Percentiles rank a stretch among this genome's conserved stretches.
Conservation (phyloP, 2,797 vertebrate genomes). For the Tauraco hartlaubi region DNA sequence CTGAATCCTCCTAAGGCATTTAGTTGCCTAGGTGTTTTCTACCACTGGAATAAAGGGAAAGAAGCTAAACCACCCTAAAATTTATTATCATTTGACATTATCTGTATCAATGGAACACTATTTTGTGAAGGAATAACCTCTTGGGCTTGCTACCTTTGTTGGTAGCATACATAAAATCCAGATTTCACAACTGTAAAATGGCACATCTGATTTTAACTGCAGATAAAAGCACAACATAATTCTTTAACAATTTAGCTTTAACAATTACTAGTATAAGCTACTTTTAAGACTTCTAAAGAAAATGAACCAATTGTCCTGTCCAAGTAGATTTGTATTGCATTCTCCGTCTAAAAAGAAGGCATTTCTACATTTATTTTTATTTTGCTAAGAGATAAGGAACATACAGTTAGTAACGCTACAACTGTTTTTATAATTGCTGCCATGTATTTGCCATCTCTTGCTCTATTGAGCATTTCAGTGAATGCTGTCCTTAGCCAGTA, state of each 20-base stretch:
- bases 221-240: neutral
- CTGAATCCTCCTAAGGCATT: neutral
- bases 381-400: neutral
- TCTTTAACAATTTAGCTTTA: neutral
- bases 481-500: neutral
- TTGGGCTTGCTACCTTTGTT: neutral
- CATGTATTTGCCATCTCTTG: neutral
- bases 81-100: neutral
- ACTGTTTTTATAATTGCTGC: neutral
- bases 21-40: neutral
- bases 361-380: neutral
- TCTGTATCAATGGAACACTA: neutral
- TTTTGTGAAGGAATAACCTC: neutral
- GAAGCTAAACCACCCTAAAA: neutral
- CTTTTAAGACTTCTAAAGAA: conserved; percentile 13
- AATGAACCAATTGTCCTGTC: neutral
- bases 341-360: neutral
- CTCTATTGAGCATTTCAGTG: neutral
- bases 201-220: neutral
- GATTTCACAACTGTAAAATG: neutral
- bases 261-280: neutral
- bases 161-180: neutral
- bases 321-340: neutral
- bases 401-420: neutral
- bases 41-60: neutral